Percentiles rank a stretch among this genome's conserved stretches.
Conservation (phyloP, 2,888 invertebrate species). For the Diarsia dahlii region DNA sequence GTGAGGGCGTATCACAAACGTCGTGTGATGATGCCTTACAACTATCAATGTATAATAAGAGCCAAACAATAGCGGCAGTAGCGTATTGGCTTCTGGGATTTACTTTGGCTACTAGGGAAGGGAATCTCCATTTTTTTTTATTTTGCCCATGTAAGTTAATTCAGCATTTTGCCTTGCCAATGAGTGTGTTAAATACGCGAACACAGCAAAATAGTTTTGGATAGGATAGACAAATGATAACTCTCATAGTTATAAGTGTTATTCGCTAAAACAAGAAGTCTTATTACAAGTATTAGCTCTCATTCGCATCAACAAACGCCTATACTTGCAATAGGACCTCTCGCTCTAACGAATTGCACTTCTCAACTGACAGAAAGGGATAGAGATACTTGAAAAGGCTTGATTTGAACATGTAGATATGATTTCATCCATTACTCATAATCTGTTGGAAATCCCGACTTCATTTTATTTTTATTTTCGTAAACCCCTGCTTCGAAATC, state of each 20-base stretch:
- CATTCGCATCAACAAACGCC: slow-evolving; percentile 36
- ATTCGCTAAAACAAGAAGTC: not conserved
- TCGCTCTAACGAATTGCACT: slow-evolving; percentile 9
- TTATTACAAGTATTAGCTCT: slow-evolving; percentile 12
- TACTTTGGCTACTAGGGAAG: no score
- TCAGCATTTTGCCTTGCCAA: no score
- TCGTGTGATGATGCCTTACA: no score
- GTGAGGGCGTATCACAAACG: not conserved
- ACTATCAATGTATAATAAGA: no score
- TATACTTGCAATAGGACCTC: not conserved
- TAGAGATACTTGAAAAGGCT: slow-evolving; percentile 2
- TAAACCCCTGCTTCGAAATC: not conserved
- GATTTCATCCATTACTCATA: slow-evolving; percentile 14
- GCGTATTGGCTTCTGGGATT: no score
- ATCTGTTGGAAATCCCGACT: not conserved
- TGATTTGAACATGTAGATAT: not conserved
- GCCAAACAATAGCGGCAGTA: no score
- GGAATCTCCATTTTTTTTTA: no score
- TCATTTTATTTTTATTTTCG: slow-evolving; percentile 32
- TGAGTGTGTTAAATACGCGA: no score
- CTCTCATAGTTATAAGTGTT: not conserved
- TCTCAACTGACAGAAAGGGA: slow-evolving; percentile 12
- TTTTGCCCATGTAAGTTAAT: no score
- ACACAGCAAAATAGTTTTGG: not conserved
- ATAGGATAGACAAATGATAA: not conserved